Conservation (phyloP, 2,888 invertebrate species). For the Callyntrura sp. region DNA sequence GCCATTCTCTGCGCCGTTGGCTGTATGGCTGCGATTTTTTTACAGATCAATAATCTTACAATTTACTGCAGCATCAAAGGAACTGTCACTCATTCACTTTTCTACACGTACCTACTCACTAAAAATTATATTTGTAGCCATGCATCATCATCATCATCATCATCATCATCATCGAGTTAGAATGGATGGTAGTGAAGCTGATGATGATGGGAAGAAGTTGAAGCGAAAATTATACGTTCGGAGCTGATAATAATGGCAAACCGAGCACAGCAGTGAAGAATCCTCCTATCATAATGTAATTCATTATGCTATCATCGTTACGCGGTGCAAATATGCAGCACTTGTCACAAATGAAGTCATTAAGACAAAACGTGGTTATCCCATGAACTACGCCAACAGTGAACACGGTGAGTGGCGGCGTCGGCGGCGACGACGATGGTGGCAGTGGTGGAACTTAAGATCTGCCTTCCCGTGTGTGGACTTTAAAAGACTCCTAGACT, state of each 20-base stretch:
- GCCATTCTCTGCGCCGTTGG: neutral
- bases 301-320: neutral
- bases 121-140: neutral
- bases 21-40: neutral
- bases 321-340: neutral
- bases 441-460: neutral
- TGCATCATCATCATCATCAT: neutral
- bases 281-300: neutral
- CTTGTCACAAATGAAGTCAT: conserved; percentile 21
- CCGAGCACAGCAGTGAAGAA: neutral
- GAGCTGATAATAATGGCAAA: neutral
- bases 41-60: neutral
- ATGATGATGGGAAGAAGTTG: conserved; percentile 24
- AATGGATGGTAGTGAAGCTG: neutral
- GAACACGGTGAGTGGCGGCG: neutral
- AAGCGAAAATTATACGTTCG: conserved; percentile 27
- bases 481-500: neutral
- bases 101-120: neutral
- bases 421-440: too few relatives aligned
- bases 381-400: neutral
- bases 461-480: neutral
- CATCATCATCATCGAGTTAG: neutral
- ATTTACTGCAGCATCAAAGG: neutral
- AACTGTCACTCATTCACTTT: conserved; percentile 34
- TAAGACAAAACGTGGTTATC: neutral